Evolutionary conservation across 92 coral and sea anemone genomes (phyloP).

Genomic region (Zoanthus gigantus): DNA sequence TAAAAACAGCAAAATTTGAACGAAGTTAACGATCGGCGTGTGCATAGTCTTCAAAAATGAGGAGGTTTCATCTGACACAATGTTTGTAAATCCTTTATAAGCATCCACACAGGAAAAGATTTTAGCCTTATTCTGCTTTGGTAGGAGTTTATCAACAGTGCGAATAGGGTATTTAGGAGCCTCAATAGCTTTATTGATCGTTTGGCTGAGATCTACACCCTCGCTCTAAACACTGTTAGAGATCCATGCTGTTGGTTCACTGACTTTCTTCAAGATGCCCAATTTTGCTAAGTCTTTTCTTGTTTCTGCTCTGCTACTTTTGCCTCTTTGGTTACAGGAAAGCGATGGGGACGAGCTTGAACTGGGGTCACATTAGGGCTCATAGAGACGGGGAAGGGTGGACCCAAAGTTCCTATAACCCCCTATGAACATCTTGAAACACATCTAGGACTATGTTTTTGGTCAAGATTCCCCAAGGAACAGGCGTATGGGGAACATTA

Average conservation of each 20-base stretch:
- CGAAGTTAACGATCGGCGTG: neutral
- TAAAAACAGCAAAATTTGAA: no score
- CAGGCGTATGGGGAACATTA: slow-evolving; percentile 28
- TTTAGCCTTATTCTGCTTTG: slow-evolving; percentile 33
- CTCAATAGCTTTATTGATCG: slow-evolving; percentile 37
- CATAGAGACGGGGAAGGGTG: slow-evolving; percentile 40
- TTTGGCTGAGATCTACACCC: slow-evolving; percentile 39
- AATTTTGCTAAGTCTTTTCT: slow-evolving; percentile 28
- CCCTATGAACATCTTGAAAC: slow-evolving; percentile 40
- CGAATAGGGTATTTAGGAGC: slow-evolving; percentile 37
- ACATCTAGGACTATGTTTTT: slow-evolving; percentile 38
- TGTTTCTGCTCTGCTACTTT: slow-evolving; percentile 33
- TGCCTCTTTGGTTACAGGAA: slow-evolving; percentile 47
- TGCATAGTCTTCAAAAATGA: slow-evolving; percentile 46
- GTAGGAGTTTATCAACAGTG: slow-evolving; percentile 44
- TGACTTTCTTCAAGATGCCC: slow-evolving; percentile 52
- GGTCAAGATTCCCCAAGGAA: slow-evolving; percentile 47
- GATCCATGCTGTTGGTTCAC: slow-evolving; percentile 56
- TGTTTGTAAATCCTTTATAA: slow-evolving; percentile 50
- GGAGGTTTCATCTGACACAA: slow-evolving; percentile 31
- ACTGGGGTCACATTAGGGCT: slow-evolving; percentile 51
- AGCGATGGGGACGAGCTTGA: slow-evolving; percentile 55
- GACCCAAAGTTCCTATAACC: slow-evolving; percentile 57
- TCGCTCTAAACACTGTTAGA: slow-evolving; percentile 50
- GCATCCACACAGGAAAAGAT: slow-evolving; percentile 48